Percentiles rank a stretch among this genome's conserved stretches.
Conservation (phyloP, 2,797 vertebrate genomes). For the Phrynocephalus guinanensis region DNA sequence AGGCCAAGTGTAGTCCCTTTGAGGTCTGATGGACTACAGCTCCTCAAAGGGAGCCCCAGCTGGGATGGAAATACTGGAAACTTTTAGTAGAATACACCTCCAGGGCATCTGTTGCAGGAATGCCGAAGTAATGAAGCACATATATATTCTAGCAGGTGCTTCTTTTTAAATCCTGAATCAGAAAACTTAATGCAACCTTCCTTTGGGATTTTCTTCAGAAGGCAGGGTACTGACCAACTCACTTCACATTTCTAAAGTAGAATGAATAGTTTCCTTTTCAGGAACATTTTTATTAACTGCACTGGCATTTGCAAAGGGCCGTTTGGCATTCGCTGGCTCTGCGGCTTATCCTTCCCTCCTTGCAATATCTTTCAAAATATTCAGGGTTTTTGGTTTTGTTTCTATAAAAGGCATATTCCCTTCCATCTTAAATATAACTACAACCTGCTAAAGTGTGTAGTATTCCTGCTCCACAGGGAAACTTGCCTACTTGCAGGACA, state of each 20-base stretch:
- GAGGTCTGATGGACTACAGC: background rate
- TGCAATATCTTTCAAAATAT: background rate
- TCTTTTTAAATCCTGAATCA: background rate
- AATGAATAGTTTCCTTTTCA: background rate
- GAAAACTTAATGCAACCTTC: background rate
- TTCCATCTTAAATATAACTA: background rate
- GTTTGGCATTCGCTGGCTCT: background rate
- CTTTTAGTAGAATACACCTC: background rate
- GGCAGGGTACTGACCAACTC: background rate
- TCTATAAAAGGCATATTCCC: background rate
- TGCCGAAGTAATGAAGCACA: background rate
- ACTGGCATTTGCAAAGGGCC: background rate
- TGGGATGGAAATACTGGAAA: background rate
- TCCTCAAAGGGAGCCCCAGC: background rate
- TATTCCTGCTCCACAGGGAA: background rate
- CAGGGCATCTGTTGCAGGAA: background rate
- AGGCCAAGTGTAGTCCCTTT: background rate
- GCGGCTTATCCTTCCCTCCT: background rate
- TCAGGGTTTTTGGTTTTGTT: no score
- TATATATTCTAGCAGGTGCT: background rate
- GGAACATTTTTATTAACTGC: background rate
- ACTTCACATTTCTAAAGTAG: background rate
- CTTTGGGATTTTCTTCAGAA: background rate
- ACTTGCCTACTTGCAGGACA: background rate
- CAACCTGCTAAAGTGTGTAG: background rate